These are phyloP conservation scores for Protonemura montana DNA, from an alignment of 2,888 invertebrate species.

Conservation along the genomic window DNA sequence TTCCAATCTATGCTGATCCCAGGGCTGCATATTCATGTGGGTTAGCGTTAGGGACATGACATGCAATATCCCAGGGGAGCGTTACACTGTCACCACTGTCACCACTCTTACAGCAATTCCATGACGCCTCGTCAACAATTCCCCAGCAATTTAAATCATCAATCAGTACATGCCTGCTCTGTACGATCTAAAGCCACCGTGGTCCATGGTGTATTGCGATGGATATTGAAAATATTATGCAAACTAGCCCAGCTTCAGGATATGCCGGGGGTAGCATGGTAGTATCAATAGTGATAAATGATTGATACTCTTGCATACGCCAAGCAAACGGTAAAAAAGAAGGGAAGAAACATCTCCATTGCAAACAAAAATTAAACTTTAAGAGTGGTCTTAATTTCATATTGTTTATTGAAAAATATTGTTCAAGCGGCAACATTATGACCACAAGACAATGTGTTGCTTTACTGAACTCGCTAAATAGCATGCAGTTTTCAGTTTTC, in stretches of 20 bases:
- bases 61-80: background rate
- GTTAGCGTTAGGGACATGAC: conserved; percentile 33
- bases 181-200: background rate
- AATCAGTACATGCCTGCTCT: background rate
- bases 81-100: conserved; percentile 27
- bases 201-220: background rate
- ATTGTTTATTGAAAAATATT: background rate
- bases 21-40: conserved; percentile 24
- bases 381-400: background rate
- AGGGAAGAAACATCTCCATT: background rate
- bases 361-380: background rate
- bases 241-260: background rate
- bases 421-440: no score
- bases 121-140: background rate
- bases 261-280: background rate
- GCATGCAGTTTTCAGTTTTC: background rate
- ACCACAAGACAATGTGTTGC: no score
- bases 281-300: background rate
- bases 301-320: background rate
- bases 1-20: background rate
- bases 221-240: conserved; percentile 8
- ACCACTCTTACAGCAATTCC: background rate
- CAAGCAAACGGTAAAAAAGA: background rate
- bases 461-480: no score
- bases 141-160: conserved; percentile 15